A percentile compares a stretch with the other conserved stretches of the same genome.
These are phyloP conservation scores for Chromis chromis DNA, from an alignment of 2,797 vertebrate species.

Conservation along the genomic window DNA sequence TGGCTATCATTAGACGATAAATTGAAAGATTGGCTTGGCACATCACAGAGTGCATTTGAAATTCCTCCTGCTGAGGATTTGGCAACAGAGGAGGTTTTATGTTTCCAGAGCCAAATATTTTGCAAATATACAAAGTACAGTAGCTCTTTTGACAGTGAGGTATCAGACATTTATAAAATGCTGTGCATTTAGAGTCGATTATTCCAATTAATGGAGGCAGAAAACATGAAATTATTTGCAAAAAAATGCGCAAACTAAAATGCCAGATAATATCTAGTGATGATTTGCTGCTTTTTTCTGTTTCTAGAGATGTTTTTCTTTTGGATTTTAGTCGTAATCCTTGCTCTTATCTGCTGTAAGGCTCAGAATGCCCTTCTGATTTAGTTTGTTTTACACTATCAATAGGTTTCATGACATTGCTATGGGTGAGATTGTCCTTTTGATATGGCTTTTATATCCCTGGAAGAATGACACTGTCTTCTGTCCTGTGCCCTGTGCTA, in stretches of 20 bases:
- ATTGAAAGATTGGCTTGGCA: constrained; percentile 70
- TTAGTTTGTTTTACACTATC: background rate
- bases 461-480: background rate
- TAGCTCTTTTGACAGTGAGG: constrained; percentile 24
- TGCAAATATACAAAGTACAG: constrained; percentile 46
- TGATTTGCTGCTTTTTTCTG: background rate
- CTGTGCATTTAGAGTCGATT: constrained; percentile 9
- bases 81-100: constrained; percentile 36
- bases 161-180: constrained; percentile 18
- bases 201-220: background rate
- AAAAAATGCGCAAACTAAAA: background rate
- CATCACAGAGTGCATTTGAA: constrained; percentile 56
- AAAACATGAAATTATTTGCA: background rate
- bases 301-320: background rate
- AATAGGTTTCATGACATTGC: background rate
- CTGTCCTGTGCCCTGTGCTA: background rate
- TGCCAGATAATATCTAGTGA: background rate
- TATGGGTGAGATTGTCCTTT: too few species aligned
- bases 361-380: background rate
- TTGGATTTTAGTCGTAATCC: background rate
- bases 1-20: constrained; percentile 69
- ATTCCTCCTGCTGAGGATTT: constrained; percentile 57
- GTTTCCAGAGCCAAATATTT: constrained; percentile 40
- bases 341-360: background rate
- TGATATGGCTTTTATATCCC: background rate